Base-by-base conservation (phyloP, 2,888 invertebrate species). In the Leptinotarsa rubiginosa region DNA sequence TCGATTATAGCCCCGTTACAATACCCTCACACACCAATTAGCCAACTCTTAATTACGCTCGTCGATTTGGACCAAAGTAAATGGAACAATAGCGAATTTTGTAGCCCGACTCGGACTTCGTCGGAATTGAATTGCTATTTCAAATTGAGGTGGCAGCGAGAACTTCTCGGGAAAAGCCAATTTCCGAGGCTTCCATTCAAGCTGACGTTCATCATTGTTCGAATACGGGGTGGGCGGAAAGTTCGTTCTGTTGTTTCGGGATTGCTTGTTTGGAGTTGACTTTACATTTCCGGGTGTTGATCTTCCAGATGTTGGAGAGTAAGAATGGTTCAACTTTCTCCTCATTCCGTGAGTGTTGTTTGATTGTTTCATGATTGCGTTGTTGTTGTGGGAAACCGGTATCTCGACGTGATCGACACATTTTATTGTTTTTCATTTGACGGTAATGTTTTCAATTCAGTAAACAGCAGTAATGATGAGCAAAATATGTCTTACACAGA, bases 1-100 rank as follows among this genome's bases (percentile, higher is more conserved):
- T 18, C 62, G n/a, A 62, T 62, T 62, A 62, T n/a, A 62, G 5
- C 41, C 41, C 70, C 66, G 59, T 74, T 70, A 66, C 74, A 70
- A 70, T 74, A 67, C 62, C 65, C 62, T 20, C 52, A 20, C 56
- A 66, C 31, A 56, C 54, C 67, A 59, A 62, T 62, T 62, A 62
- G 41, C 16, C 12, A 47, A 5, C 69, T 69, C 20, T 49, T 69
- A 56, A 69, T 69, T 54, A 50, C 18, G 18, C 15, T 18, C 22
- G 31, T 54, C 50, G 18, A 68, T 68, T 67, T 18, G 25, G 13
- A n/a, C 54, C 52, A 52, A 47, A 54, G 68, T 56, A 56, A 69
- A 69, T 16, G 54, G 20, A 52, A 69, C 47, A 69, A 69, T 56
- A 47, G 59, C 47, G 41, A 69, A 69, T 69, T 56, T 56, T 59